Percentiles rank a stretch among this genome's conserved stretches.
Conservation (phyloP, 2,113 vertebrate genomes). For the Emydocephalus ijimae region DNA sequence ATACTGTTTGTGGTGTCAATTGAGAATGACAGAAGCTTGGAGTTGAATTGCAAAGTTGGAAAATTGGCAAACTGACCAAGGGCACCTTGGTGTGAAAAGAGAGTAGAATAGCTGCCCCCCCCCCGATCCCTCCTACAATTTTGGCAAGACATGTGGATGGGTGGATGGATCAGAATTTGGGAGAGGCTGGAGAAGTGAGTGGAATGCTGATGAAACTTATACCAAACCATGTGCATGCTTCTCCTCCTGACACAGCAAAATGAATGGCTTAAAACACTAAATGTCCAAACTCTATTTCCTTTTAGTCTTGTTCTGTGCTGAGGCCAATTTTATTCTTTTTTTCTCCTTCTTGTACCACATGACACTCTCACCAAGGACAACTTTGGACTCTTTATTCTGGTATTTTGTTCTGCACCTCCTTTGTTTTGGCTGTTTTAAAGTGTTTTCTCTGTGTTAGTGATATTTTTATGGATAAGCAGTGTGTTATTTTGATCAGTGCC, state of each 20-base stretch:
- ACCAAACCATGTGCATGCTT: not conserved
- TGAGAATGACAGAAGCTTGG: not conserved
- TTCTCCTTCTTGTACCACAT: not conserved
- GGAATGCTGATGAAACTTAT: conserved; percentile 12
- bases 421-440: not conserved
- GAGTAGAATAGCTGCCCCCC: not conserved
- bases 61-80: not conserved
- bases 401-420: not conserved
- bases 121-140: not conserved
- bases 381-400: not conserved
- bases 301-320: not conserved
- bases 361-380: not conserved
- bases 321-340: not conserved
- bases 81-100: not conserved
- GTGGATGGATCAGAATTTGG: conserved; percentile 19
- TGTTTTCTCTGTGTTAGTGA: not conserved
- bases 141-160: conserved; percentile 10
- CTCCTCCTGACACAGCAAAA: not conserved
- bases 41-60: conserved; percentile 1
- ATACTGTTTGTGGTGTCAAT: not conserved
- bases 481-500: not conserved
- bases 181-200: not conserved
- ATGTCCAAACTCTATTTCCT: not conserved
- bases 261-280: not conserved
- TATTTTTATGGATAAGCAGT: not conserved